A percentile compares a stretch with the other conserved stretches of the same genome.
Evolutionary conservation across 2,113 vertebrate species (phyloP).

Genomic region (Acanthisitta chloris): DNA sequence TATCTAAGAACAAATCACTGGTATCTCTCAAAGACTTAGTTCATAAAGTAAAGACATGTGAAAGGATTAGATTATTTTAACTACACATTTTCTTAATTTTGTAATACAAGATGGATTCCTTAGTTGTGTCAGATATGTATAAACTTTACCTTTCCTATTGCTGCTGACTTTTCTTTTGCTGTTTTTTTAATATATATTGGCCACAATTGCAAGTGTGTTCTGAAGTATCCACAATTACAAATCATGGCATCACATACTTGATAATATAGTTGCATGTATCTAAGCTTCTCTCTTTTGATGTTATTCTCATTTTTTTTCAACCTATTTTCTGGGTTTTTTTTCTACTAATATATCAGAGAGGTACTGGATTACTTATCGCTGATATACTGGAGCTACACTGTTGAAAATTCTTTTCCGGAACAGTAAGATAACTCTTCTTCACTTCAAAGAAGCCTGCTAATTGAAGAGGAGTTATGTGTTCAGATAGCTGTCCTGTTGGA

Average conservation of each 20-base stretch:
- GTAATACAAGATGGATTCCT: background rate
- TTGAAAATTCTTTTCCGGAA: background rate
- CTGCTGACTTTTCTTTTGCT: background rate
- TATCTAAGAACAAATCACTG: background rate
- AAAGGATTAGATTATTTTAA: background rate
- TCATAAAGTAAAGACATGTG: background rate
- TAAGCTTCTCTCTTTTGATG: background rate
- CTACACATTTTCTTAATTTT: background rate
- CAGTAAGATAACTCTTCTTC: background rate
- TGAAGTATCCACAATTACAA: background rate
- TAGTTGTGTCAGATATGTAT: background rate
- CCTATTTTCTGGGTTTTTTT: background rate
- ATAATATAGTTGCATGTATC: background rate
- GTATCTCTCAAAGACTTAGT: background rate
- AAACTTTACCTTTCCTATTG: background rate
- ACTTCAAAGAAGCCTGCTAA: background rate
- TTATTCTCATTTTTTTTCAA: background rate
- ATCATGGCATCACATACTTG: background rate
- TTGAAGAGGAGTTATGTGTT: background rate
- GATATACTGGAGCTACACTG: background rate
- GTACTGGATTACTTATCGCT: background rate
- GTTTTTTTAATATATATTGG: background rate
- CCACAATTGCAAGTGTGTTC: background rate
- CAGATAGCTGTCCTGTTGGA: background rate
- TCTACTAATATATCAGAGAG: background rate